Percentiles rank a stretch among this genome's conserved stretches.
Evolutionary conservation across 2,113 vertebrate genomes (phyloP).

Genomic region (Callorhinus ursinus): DNA sequence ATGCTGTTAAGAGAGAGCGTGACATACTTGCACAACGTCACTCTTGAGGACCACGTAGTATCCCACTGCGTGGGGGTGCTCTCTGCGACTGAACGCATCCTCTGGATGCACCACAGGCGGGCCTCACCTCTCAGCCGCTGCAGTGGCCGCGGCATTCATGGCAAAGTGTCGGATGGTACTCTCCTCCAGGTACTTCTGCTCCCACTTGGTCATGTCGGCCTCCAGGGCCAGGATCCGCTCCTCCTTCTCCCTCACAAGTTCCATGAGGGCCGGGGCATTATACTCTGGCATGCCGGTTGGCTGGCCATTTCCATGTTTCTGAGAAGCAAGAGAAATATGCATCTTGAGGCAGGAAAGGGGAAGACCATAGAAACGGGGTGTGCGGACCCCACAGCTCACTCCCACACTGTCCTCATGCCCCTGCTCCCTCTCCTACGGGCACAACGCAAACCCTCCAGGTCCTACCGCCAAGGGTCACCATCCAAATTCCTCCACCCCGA

Average conservation of each 20-base stretch:
- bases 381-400: not conserved
- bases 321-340: not conserved
- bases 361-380: accelerated
- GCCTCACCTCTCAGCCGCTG: conserved; percentile 87
- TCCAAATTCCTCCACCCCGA: not conserved
- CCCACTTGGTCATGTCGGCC: conserved; percentile 93
- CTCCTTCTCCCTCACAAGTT: conserved; percentile 91
- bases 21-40: not conserved
- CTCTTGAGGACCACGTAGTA: not conserved
- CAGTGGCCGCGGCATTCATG: conserved; percentile 88
- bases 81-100: not conserved
- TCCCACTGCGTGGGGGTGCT: no score
- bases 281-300: conserved; percentile 81
- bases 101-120: not conserved
- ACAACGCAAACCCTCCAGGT: accelerated
- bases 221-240: conserved; percentile 92
- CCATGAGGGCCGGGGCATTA: conserved; percentile 89
- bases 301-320: conserved; percentile 88
- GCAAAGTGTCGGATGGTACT: conserved; percentile 92
- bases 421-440: not conserved
- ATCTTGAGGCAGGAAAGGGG: not conserved
- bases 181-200: conserved; percentile 93
- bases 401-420: accelerated
- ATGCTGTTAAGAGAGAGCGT: not conserved
- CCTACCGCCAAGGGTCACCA: accelerated